These are phyloP conservation scores for Crotalus horridus DNA, from an alignment of 2,113 vertebrate species.

Conservation along the genomic window DNA sequence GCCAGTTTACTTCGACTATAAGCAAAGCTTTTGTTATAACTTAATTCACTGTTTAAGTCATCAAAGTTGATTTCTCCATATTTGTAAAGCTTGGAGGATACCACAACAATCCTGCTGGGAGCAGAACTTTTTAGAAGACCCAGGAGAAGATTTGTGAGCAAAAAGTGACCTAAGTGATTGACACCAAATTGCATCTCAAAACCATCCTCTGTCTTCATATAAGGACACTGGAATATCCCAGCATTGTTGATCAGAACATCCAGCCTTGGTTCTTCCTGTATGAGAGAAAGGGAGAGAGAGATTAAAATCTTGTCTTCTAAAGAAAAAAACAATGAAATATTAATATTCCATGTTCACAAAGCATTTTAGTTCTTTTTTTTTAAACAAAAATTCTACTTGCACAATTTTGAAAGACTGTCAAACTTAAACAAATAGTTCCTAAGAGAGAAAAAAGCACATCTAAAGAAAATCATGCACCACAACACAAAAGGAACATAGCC, in stretches of 20 bases:
- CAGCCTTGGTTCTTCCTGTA: conserved; percentile 84
- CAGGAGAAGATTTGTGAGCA: conserved; percentile 89
- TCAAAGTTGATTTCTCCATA: conserved; percentile 92
- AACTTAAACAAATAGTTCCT: background rate
- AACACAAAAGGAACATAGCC: background rate
- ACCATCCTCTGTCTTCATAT: conserved; percentile 88
- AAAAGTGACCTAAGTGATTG: conserved; percentile 94
- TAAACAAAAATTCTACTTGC: background rate
- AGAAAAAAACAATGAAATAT: background rate
- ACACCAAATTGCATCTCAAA: conserved; percentile 96
- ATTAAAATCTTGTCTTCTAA: background rate
- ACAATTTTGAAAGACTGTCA: background rate
- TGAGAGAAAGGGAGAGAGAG: conserved; percentile 36
- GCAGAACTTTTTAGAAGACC: conserved; percentile 86
- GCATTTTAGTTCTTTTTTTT: no score
- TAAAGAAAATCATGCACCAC: background rate
- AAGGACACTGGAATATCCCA: conserved; percentile 91
- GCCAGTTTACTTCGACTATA: conserved; percentile 95
- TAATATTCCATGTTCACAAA: background rate
- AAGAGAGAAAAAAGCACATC: background rate
- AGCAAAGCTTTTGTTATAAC: conserved; percentile 85
- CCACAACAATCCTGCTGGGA: conserved; percentile 87
- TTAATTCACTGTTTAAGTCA: conserved; percentile 87
- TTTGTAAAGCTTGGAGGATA: conserved; percentile 96
- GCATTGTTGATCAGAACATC: conserved; percentile 94